Evolutionary conservation across 2,113 vertebrate species (phyloP).

Genomic region (Tautogolabrus adspersus): DNA sequence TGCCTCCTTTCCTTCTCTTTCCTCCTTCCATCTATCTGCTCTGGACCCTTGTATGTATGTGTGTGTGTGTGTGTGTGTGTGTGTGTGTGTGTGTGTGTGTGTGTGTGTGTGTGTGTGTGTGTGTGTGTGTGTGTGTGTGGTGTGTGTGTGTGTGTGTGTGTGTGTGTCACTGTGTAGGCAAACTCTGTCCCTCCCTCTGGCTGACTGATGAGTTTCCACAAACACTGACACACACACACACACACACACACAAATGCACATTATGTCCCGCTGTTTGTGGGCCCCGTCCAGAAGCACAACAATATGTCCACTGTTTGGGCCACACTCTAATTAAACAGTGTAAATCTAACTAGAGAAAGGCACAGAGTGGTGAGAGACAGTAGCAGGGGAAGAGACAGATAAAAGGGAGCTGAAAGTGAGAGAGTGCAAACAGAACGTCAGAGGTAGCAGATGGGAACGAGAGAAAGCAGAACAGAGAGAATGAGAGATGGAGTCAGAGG

Average conservation of each 20-base stretch:
- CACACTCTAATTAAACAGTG: slow-evolving; percentile 66
- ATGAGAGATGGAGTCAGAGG: slow-evolving; percentile 26
- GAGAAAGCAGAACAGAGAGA: slow-evolving; percentile 36
- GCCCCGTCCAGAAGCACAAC: slow-evolving; percentile 62
- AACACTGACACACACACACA: slow-evolving; percentile 39
- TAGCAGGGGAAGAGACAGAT: slow-evolving; percentile 38
- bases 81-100: neutral
- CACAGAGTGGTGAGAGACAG: slow-evolving; percentile 35
- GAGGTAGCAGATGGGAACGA: slow-evolving; percentile 50
- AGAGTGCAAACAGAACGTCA: slow-evolving; percentile 14
- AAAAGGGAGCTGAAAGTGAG: slow-evolving; percentile 27
- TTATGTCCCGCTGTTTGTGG: slow-evolving; percentile 61
- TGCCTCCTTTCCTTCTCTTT: slow-evolving; percentile 33
- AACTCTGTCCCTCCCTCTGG: slow-evolving; percentile 27
- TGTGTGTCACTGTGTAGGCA: neutral
- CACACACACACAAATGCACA: slow-evolving; percentile 43
- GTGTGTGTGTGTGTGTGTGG: neutral
- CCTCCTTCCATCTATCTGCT: slow-evolving; percentile 35
- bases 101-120: too few species aligned
- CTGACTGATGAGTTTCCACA: slow-evolving; percentile 56
- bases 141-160: neutral
- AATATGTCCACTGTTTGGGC: slow-evolving; percentile 75
- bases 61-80: too few species aligned
- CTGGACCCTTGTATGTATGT: neutral
- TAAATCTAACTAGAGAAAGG: slow-evolving; percentile 66